A percentile compares a stretch with the other conserved stretches of the same genome.
Conservation (phyloP, 2,888 invertebrate genomes). For the Tachina lurida region DNA sequence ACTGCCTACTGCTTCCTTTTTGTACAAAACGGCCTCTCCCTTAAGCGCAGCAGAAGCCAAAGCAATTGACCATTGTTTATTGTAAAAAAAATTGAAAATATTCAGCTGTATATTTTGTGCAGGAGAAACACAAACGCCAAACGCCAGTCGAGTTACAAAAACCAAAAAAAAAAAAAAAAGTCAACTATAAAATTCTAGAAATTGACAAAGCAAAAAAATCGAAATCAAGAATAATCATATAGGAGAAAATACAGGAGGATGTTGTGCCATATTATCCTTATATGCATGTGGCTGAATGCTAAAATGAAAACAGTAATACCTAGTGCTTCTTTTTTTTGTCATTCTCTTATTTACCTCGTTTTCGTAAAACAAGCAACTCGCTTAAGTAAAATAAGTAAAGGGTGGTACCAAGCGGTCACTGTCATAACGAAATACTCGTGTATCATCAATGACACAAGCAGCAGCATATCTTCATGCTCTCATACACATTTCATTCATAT, state of each 20-base stretch:
- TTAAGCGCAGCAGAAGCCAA: slow-evolving; percentile 62
- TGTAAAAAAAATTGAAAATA: background rate
- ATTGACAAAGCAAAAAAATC: slow-evolving; percentile 50
- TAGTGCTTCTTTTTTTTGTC: slow-evolving; percentile 1
- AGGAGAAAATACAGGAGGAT: background rate
- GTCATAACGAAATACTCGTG: slow-evolving; percentile 51
- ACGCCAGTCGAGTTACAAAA: slow-evolving; percentile 56
- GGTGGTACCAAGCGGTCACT: slow-evolving; percentile 62
- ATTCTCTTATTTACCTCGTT: slow-evolving; percentile 55
- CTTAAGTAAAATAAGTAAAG: slow-evolving; percentile 53
- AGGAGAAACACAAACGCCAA: slow-evolving; percentile 31
- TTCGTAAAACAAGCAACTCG: slow-evolving; percentile 46
- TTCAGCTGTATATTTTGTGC: background rate
- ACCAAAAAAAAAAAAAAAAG: slow-evolving; percentile 50
- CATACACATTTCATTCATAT: slow-evolving; percentile 22
- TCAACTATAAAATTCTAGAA: slow-evolving; percentile 63
- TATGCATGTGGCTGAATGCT: slow-evolving; percentile 59
- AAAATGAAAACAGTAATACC: slow-evolving; percentile 56
- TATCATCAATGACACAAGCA: slow-evolving; percentile 31
- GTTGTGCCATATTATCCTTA: slow-evolving; percentile 52
- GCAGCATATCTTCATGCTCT: background rate
- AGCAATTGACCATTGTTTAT: slow-evolving; percentile 69
- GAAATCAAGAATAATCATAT: slow-evolving; percentile 25
- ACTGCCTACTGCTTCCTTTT: slow-evolving; percentile 39
- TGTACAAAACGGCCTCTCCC: slow-evolving; percentile 7